Percentiles rank a stretch among this genome's conserved stretches.
Conservation (phyloP, 2,888 invertebrate genomes). For the Melinaea menophilus region DNA sequence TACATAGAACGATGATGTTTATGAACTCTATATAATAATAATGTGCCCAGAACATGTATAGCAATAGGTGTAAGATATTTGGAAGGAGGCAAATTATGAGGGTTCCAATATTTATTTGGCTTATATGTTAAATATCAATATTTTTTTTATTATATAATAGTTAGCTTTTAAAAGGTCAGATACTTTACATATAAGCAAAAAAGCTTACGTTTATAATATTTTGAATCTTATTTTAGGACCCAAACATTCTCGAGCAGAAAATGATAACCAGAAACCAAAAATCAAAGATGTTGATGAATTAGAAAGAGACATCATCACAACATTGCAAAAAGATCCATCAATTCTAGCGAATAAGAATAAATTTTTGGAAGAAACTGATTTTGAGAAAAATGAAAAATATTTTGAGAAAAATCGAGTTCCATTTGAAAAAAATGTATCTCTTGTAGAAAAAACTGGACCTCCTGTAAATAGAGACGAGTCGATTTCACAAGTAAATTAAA, state of each 20-base stretch:
- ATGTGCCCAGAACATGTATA: too few relatives aligned
- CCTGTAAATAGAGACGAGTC: neutral
- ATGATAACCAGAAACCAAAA: neutral
- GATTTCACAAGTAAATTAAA: too few relatives aligned
- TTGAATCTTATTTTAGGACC: neutral
- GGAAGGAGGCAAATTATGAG: too few relatives aligned
- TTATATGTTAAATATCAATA: too few relatives aligned
- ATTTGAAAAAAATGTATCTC: slow-evolving; percentile 7
- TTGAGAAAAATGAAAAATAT: neutral
- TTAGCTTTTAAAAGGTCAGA: too few relatives aligned
- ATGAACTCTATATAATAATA: too few relatives aligned
- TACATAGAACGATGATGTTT: too few relatives aligned
- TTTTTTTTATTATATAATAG: too few relatives aligned
- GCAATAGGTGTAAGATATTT: too few relatives aligned
- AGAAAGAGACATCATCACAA: slow-evolving; percentile 10
- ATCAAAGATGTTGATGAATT: neutral
- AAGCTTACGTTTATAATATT: neutral
- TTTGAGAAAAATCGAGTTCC: neutral
- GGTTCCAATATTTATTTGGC: too few relatives aligned
- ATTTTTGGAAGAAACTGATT: neutral
- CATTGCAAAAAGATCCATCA: slow-evolving; percentile 11
- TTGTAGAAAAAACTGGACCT: neutral
- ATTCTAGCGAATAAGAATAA: neutral
- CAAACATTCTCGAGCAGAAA: neutral
- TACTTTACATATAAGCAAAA: neutral